Conservation (phyloP, 2,888 invertebrate species). For the Pristionchus maxplancki region DNA sequence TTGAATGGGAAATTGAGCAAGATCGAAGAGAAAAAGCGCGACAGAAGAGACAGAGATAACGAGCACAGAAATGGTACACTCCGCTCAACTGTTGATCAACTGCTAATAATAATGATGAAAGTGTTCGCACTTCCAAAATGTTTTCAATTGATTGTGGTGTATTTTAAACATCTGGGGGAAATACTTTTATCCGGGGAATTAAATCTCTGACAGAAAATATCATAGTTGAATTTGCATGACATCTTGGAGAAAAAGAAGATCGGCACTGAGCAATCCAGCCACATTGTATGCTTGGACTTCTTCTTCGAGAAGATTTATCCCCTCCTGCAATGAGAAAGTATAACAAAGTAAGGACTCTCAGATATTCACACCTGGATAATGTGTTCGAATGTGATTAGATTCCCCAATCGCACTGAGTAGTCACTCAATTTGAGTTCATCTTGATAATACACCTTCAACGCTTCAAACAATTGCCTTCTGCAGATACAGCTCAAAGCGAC, state of each 20-base stretch:
- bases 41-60: neutral
- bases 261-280: neutral
- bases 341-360: neutral
- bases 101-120: no score
- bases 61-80: neutral
- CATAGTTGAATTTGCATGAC: neutral
- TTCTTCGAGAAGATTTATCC: neutral
- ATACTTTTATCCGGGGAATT: no score
- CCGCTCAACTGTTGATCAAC: neutral
- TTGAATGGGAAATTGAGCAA: neutral
- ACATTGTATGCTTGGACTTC: neutral
- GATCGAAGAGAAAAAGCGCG: neutral
- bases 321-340: neutral
- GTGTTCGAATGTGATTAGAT: neutral
- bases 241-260: neutral
- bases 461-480: neutral
- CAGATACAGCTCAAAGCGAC: neutral
- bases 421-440: neutral
- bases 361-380: neutral
- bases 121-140: no score
- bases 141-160: no score
- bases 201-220: no score
- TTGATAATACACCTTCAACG: neutral
- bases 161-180: no score
- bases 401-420: slow-evolving; percentile 8